Percentiles rank a stretch among this genome's conserved stretches.
phyloP scores from a whole-genome alignment of 2,797 vertebrate species.

The Danio albolineatus region DNA sequence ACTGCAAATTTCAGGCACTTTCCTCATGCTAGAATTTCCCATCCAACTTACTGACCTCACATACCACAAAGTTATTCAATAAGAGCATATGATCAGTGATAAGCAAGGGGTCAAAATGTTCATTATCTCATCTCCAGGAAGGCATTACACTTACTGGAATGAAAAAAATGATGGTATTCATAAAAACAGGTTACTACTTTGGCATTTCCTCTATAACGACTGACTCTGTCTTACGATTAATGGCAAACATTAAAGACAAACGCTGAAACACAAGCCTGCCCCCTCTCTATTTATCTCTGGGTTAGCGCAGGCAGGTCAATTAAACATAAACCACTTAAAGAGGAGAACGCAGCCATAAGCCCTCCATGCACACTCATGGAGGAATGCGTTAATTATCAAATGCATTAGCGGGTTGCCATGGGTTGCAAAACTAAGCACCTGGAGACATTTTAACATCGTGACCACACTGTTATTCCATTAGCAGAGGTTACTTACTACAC shows the following conservation, averaged over 20 bases:
- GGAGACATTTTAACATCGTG: constrained; percentile 51
- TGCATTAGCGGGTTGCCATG: constrained; percentile 70
- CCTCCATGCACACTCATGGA: constrained; percentile 59
- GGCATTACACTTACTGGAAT: constrained; percentile 30
- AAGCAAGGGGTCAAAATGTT: constrained; percentile 35
- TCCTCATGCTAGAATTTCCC: constrained; percentile 31
- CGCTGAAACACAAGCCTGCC: constrained; percentile 56
- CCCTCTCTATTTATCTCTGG: constrained; percentile 64
- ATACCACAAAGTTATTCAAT: constrained; percentile 42
- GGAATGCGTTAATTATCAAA: constrained; percentile 72
- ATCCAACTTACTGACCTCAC: constrained; percentile 1
- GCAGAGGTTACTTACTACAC: neutral
- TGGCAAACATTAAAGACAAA: constrained; percentile 58
- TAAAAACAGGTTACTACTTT: constrained; percentile 56
- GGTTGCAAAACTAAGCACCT: constrained; percentile 66
- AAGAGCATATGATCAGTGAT: constrained; percentile 44
- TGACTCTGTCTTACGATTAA: constrained; percentile 65
- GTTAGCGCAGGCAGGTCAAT: constrained; percentile 74
- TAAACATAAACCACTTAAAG: constrained; percentile 71
- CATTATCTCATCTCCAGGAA: constrained; percentile 11
- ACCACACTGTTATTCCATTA: constrained; percentile 18
- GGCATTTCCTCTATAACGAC: constrained; percentile 60
- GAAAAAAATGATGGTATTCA: constrained; percentile 43
- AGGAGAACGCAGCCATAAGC: constrained; percentile 67
- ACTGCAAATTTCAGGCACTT: constrained; percentile 43